These are phyloP conservation scores for Latrodectus geometricus DNA, from an alignment of 1,140 invertebrate species.

Conservation along the genomic window DNA sequence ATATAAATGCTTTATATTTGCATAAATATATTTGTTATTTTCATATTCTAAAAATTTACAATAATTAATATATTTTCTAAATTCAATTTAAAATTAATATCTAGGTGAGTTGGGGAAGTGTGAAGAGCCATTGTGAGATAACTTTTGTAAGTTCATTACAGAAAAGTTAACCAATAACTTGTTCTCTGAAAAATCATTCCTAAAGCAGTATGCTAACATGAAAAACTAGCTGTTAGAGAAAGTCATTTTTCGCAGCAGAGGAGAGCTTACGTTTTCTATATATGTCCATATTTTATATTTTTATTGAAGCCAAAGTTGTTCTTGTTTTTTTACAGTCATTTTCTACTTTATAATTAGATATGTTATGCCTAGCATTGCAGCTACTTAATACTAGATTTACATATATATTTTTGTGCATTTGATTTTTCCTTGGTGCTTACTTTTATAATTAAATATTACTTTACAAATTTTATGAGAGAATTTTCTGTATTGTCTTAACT, in stretches of 20 bases:
- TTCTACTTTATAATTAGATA: slow-evolving; percentile 22
- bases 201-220: neutral
- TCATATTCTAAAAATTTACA: too few species aligned
- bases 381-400: slow-evolving; percentile 23
- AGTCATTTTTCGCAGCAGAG: neutral
- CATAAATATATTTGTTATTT: too few species aligned
- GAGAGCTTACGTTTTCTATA: slow-evolving; percentile 37
- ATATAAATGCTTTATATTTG: too few species aligned
- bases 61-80: too few species aligned
- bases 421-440: too few species aligned
- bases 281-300: slow-evolving; percentile 22
- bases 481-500: neutral
- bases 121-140: too few species aligned
- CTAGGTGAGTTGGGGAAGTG: too few species aligned
- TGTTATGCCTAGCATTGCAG: slow-evolving; percentile 1
- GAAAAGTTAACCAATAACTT: too few species aligned
- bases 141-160: too few species aligned
- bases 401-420: too few species aligned
- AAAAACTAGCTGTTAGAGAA: neutral
- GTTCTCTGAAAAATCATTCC: too few species aligned
- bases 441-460: neutral
- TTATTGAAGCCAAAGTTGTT: slow-evolving; percentile 31
- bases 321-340: slow-evolving; percentile 27
- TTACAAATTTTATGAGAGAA: neutral
- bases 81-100: too few species aligned